phyloP scores from a whole-genome alignment of 2,888 invertebrate genomes.

The Perdita meconis region DNA sequence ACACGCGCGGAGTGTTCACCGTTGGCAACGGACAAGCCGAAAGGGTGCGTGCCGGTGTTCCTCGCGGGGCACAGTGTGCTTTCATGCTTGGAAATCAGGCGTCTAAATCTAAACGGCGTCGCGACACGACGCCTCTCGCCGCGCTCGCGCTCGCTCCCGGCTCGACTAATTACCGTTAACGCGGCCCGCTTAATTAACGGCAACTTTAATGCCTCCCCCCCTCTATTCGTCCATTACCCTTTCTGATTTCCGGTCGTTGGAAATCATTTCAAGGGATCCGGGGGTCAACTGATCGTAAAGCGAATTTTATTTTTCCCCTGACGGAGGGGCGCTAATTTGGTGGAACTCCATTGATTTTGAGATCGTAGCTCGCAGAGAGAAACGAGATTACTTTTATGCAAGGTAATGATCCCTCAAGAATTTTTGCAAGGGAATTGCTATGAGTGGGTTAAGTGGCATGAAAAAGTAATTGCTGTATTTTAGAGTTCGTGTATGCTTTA shows the following conservation, averaged over 20 bases:
- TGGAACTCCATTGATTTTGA: background rate
- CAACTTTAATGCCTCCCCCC: slow-evolving; percentile 69
- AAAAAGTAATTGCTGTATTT: too few species aligned
- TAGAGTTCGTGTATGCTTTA: too few species aligned
- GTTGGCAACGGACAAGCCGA: slow-evolving; percentile 51
- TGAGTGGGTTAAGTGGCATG: too few species aligned
- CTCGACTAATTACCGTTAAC: slow-evolving; percentile 81
- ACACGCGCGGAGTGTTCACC: slow-evolving; percentile 8
- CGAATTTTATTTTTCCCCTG: background rate
- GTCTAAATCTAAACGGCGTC: slow-evolving; percentile 81
- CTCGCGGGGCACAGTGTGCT: slow-evolving; percentile 67
- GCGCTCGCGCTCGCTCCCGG: slow-evolving; percentile 36
- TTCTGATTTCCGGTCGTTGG: slow-evolving; percentile 23
- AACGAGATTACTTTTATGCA: too few species aligned
- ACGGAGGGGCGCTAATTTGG: background rate
- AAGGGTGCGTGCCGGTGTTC: slow-evolving; percentile 64
- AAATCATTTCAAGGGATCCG: background rate
- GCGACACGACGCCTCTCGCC: slow-evolving; percentile 73
- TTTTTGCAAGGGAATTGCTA: too few species aligned
- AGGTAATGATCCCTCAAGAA: too few species aligned
- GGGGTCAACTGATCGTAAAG: background rate
- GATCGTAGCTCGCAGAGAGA: too few species aligned
- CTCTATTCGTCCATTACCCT: background rate
- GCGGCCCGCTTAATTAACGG: slow-evolving; percentile 79
- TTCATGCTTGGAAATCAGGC: slow-evolving; percentile 80